Base-by-base conservation (phyloP, 2,113 vertebrate genomes). In the Petaurus breviceps region DNA sequence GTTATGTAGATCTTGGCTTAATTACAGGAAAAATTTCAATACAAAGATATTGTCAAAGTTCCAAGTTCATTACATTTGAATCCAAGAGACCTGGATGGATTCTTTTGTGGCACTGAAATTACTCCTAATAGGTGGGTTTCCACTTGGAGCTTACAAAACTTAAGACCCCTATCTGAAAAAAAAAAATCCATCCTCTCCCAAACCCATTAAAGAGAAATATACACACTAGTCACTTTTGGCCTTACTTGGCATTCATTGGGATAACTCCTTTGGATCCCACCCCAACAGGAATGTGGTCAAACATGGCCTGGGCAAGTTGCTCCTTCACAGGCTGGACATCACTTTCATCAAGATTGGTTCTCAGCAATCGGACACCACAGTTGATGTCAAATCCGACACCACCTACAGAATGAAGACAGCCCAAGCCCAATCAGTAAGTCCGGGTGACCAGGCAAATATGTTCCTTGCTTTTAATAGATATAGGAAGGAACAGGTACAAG, bases 321-420 rank as follows among this genome's bases (percentile, higher is more conserved):
- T 99, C 99, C 97, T 99, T 99, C 97, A 99, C 99, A 1, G 99
- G 99, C 98, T 99, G 99, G 51, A 99, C 99, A 10, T 99, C 99
- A 0, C 99, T 98, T 97, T 99, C 99, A 28, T 99, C 99, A 97
- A 99, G 98, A 97, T 99, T 99, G 9, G 99, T 99, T 96, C 99
- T 99, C 50, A 99, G 98, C 89, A 99, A 98, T 51, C 99, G 99
- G 24, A 99, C 99, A 3, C 99, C 99, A 1, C 99, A 99, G 98
- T 99, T 99, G 90, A 99, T 99, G 96, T 99, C 99, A 95, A 99
- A 99, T 0, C 99, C 99, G 0, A 99, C 99, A 31, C 99, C 99
- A 61, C 99, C 99, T 99, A 92, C 77, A 51, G 89, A 8, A 90
- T 0, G 92, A 22, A 97, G 95, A 96, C 95, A 92, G 47, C 37